These are phyloP conservation scores for Diglossa brunneiventris DNA, from an alignment of 2,113 vertebrate species.

Conservation along the genomic window DNA sequence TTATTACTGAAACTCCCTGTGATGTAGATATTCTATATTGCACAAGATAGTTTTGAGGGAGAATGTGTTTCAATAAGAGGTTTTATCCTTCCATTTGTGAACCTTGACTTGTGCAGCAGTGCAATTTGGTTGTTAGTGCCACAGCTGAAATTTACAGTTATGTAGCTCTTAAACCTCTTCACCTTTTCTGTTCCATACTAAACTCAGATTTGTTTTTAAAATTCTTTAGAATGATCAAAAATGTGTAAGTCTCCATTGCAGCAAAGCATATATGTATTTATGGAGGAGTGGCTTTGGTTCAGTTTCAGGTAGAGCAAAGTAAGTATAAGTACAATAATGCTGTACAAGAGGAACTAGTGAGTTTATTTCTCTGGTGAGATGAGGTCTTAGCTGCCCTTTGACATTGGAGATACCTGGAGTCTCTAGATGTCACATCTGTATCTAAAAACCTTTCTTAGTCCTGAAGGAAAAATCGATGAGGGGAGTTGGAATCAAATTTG, in stretches of 20 bases:
- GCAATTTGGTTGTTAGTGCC: not conserved
- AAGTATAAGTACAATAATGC: not conserved
- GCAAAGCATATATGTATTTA: not conserved
- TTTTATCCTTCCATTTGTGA: not conserved
- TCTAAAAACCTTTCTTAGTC: not conserved
- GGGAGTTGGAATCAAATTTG: not conserved
- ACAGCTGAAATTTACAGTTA: not conserved
- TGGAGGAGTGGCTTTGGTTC: not conserved
- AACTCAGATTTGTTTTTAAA: accelerated
- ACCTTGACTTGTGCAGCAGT: not conserved
- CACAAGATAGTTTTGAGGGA: not conserved
- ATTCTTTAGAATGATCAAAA: not conserved
- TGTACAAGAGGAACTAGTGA: not conserved
- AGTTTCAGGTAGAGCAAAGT: not conserved
- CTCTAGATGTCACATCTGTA: not conserved
- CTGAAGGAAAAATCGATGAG: not conserved
- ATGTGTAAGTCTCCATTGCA: not conserved
- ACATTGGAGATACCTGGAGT: not conserved
- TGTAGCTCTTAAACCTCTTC: not conserved
- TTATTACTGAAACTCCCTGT: not conserved
- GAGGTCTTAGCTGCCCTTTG: not conserved
- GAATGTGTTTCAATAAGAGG: not conserved
- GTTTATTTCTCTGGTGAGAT: not conserved
- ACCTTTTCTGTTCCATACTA: not conserved
- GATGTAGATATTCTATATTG: not conserved